Base-by-base conservation (phyloP, 1,140 invertebrate genomes). In the Caenorhabditis latens region DNA sequence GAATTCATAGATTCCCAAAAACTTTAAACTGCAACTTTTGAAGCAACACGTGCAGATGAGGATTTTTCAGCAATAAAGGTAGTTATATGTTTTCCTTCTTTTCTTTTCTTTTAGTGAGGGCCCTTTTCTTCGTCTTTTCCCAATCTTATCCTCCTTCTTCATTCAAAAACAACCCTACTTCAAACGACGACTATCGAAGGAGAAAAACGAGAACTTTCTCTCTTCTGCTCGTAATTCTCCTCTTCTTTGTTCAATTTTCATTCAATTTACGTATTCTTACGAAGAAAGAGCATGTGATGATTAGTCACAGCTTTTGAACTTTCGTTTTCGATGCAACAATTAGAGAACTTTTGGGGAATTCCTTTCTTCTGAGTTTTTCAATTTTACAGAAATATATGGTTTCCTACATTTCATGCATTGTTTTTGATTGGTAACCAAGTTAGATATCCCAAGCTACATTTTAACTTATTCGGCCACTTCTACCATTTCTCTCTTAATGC, bases 101-200 rank as follows among this genome's bases (percentile, higher is more conserved):
- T n/a, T 24, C 16, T 43, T 24, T 43, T 46, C 46, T 21, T 71
- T 2, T 19, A 46, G 42, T 16, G 65, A 71, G 65, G 65, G 19
- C 42, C 65, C 65, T 71, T 24, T 65, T n/a, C 21, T n/a, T 61
- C 21, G 16, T 14, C 61, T 65, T 40, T 32, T 32, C 32, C 65
- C 46, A 67, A 67, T 67, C 65, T 71, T 46, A 71, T 71, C 65
- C 65, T 71, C 32, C 32, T 32, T 32, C 65, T 71, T 71, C 65
- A 71, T 71, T 71, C 65, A 71, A 46, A 71, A 71, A 71, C 65
- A 71, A 71, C 65, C 42, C 65, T 71, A 71, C 65, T 71, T 71
- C 46, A 71, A 71, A 43, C 65, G 65, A 19, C 14, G 65, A 71
- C 21, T 13, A 46, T n/a, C 6, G 8, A 19, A 43, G 42, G 2